phyloP scores from a whole-genome alignment of 2,888 invertebrate genomes.

The Tachina grossa region DNA sequence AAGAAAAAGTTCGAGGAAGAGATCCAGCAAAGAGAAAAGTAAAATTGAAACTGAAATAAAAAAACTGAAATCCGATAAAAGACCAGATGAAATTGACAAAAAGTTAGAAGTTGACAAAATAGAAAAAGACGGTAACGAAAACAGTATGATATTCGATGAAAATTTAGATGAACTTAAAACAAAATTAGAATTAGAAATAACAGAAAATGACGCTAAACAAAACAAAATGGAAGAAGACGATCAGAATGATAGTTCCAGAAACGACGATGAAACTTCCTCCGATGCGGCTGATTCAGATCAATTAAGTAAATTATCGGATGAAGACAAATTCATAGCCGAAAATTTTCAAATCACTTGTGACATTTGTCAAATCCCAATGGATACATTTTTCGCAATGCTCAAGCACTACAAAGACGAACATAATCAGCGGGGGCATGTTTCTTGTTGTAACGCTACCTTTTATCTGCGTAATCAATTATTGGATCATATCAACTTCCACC shows the following conservation, averaged over 20 bases:
- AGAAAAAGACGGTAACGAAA: too few relatives aligned
- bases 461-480: conserved; percentile 78
- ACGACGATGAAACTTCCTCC: conserved; percentile 8
- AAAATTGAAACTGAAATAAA: too few relatives aligned
- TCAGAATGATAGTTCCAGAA: too few relatives aligned
- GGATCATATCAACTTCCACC: conserved; percentile 80
- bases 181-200: background rate
- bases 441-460: conserved; percentile 80
- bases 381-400: conserved; percentile 52
- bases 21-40: too few relatives aligned
- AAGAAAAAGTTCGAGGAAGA: too few relatives aligned
- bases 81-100: too few relatives aligned
- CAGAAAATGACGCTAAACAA: background rate
- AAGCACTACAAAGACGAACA: conserved; percentile 67
- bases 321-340: conserved; percentile 66
- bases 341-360: conserved; percentile 61
- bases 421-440: conserved; percentile 77
- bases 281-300: conserved; percentile 1
- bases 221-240: background rate
- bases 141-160: too few relatives aligned
- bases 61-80: too few relatives aligned
- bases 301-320: conserved; percentile 23
- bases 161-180: too few relatives aligned
- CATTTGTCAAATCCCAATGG: conserved; percentile 59
- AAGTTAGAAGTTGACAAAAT: too few relatives aligned